Evolutionary conservation across 2,888 invertebrate genomes (phyloP).

Genomic region (Hetaerina titia): DNA sequence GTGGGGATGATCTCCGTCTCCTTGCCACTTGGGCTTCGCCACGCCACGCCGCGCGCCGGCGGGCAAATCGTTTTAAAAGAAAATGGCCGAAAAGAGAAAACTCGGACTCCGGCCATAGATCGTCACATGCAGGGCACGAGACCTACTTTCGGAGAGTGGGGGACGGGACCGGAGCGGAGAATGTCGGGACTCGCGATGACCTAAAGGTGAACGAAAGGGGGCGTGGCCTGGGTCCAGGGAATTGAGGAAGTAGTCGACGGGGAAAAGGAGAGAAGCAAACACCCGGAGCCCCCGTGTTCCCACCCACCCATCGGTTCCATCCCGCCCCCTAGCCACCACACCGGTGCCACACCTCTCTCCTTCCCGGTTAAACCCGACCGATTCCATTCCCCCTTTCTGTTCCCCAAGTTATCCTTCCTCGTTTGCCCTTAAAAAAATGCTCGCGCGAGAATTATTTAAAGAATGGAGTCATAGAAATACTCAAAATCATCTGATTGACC

Average conservation of each 20-base stretch:
- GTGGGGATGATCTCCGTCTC: neutral
- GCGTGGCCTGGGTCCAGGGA: neutral
- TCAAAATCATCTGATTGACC: neutral
- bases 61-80: neutral
- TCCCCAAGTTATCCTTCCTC: neutral
- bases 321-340: neutral
- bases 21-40: neutral
- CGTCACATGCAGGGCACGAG: neutral
- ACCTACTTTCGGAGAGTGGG: neutral
- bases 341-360: neutral
- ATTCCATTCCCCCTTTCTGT: neutral
- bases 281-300: no score
- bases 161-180: no score
- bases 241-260: neutral
- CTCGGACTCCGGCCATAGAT: neutral
- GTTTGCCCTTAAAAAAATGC: neutral
- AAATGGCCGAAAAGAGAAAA: conserved; percentile 10
- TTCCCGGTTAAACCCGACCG: neutral
- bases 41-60: neutral
- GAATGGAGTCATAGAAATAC: neutral
- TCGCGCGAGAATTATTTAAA: neutral
- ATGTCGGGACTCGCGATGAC: neutral
- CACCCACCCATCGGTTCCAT: no score
- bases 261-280: neutral
- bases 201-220: conserved; percentile 5